Base-by-base conservation (phyloP, 2,888 invertebrate genomes). In the Euplexia lucipara region DNA sequence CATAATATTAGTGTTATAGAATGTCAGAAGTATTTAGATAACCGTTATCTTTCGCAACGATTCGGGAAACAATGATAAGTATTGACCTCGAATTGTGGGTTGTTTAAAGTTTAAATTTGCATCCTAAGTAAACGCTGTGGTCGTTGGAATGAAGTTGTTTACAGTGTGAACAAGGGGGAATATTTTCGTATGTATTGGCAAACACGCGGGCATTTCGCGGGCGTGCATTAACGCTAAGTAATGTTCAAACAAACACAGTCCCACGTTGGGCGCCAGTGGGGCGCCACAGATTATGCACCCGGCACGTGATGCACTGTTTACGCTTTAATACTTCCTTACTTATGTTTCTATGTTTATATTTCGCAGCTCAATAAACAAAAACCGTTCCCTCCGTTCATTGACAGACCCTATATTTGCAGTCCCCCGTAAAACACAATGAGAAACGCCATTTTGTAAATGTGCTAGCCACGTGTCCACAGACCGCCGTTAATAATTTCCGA, bases 281-380 rank as follows among this genome's bases (percentile, higher is more conserved):
- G 52, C 79, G 78, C 70, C 70, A 53, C 48, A 61, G 77, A 76
- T 72, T 75, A 80, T 71, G 70, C 79, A 77, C 73, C 78, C 71
- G 81, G 63, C 82, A 75, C 82, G 79, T 75, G 75, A 71, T 76
- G 75, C 81, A 81, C 82, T 75, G 75, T 79, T 83, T 78, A 84
- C 77, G 77, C 78, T 80, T 79, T 82, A 83, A 83, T 83, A 75
- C 83, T 74, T 83, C 79, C 70, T 65, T 60, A 69, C 78, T 81
- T 77, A 72, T 82, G 83, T 86, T 81, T 81, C 84, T 54, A 86
- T 88, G 85, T 90, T 89, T 90, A 87, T 83, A 90, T 90, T 89
- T 86, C 79, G 81, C 85, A 84, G 81, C 75, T 86, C 84, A 84
- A 77, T 83, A 82, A 85, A 76, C 87, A 87, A 75, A 81, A 78